Base-by-base conservation (phyloP, 1,140 invertebrate species). In the Lucilia cuprina region DNA sequence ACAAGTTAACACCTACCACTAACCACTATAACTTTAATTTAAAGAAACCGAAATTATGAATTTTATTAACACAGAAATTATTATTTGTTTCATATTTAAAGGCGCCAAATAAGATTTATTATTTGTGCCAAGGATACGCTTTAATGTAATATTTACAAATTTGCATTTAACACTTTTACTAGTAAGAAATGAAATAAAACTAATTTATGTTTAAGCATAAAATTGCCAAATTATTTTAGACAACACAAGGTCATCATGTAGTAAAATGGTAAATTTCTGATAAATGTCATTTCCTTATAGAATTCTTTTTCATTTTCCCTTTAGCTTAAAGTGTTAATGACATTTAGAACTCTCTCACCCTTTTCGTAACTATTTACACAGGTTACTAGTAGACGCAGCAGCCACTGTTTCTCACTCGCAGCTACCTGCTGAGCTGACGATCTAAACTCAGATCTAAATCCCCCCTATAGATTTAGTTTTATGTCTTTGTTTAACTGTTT, bases 131-230 rank as follows among this genome's bases (percentile, higher is more conserved):
- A 50, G 77, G 77, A 19, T 50, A 80, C 10, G 77, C 77, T 80
- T 80, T 80, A 49, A 80, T 80, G 41, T 25, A 50, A 80, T 49
- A 50, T 80, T 80, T 80, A 49, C 77, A 80, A 80, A 80, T 80
- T 35, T n/a, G 41, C 8, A 47, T 78, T 17, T 41, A 41, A 7
- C n/a, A 25, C 41, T 80, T 25, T 10, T 17, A 41, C 41, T 3
- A 41, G 41, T 41, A 30, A 30, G 1, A 75, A 47, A 47, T 55
- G 17, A 12, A 55, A 12, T 17, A 12, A 3, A 55, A 55, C 50
- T 17, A 55, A 55, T 55, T 55, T 55, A n/a, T n/a, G 1, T 55
- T 41, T 41, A 12, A n/a, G 9, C 49, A 49, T 49, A 17, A 55
- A 55, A 55, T 41, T 41, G 5, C 7, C 50, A 55, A 55, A 55